phyloP scores from a whole-genome alignment of 2,113 vertebrate genomes.

The Cryptomyrus ogoouensis region DNA sequence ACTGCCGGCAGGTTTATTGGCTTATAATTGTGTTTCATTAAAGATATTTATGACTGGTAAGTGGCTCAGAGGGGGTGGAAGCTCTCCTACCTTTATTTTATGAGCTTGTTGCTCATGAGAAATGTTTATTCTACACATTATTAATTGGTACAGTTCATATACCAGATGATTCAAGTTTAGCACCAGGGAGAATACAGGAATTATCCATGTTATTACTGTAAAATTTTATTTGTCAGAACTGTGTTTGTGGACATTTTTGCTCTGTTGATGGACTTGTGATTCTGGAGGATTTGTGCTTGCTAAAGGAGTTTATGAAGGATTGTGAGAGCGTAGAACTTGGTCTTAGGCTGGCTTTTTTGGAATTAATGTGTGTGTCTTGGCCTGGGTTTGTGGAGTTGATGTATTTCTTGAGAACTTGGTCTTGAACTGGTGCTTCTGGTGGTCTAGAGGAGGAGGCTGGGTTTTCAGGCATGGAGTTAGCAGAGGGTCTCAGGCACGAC shows the following conservation, averaged over 20 bases:
- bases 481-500: not conserved
- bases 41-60: not conserved
- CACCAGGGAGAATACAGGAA: not conserved
- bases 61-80: not conserved
- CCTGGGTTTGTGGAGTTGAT: not conserved
- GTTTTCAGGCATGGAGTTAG: not conserved
- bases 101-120: not conserved
- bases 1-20: not conserved
- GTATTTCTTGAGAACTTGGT: not conserved
- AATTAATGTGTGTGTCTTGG: not conserved
- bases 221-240: not conserved
- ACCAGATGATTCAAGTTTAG: not conserved
- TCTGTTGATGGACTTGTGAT: not conserved
- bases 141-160: not conserved
- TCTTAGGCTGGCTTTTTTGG: not conserved
- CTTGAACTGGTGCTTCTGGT: not conserved
- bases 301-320: not conserved
- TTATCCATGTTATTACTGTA: not conserved
- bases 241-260: not conserved
- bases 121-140: not conserved
- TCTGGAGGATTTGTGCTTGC: not conserved
- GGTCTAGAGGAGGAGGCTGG: not conserved
- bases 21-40: constrained; percentile 13
- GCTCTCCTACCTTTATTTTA: not conserved
- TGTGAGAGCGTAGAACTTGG: not conserved